Evolutionary conservation across 2,113 vertebrate species (phyloP).

Genomic region (Amblyornis subalaris): DNA sequence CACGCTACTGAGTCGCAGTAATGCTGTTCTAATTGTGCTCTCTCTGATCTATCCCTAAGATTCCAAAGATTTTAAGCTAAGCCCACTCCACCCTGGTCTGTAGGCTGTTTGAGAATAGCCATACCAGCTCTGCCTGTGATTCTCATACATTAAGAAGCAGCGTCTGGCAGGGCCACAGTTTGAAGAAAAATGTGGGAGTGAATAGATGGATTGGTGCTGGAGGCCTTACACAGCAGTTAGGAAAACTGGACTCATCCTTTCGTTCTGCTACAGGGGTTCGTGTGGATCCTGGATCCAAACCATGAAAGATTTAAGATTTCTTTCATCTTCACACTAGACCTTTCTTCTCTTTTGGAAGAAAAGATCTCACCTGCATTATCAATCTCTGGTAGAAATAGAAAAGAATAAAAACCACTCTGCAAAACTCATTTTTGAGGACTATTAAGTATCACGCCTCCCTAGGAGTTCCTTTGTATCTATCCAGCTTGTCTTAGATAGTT

Average conservation of each 20-base stretch:
- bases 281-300: neutral
- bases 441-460: neutral
- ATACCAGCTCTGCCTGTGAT: neutral
- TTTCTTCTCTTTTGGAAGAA: neutral
- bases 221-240: neutral
- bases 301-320: neutral
- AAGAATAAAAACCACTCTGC: neutral
- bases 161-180: neutral
- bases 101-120: neutral
- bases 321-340: neutral
- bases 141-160: neutral
- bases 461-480: neutral
- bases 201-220: neutral
- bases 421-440: neutral
- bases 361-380: neutral
- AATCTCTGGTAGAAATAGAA: neutral
- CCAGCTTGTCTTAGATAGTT: neutral
- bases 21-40: neutral
- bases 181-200: neutral
- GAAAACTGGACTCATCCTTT: neutral
- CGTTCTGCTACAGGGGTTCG: neutral
- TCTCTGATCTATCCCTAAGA: neutral
- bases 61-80: slow-evolving; percentile 30
- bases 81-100: neutral
- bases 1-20: neutral